Base-by-base conservation (phyloP, 2,113 vertebrate genomes). In the Chunga burmeisteri region DNA sequence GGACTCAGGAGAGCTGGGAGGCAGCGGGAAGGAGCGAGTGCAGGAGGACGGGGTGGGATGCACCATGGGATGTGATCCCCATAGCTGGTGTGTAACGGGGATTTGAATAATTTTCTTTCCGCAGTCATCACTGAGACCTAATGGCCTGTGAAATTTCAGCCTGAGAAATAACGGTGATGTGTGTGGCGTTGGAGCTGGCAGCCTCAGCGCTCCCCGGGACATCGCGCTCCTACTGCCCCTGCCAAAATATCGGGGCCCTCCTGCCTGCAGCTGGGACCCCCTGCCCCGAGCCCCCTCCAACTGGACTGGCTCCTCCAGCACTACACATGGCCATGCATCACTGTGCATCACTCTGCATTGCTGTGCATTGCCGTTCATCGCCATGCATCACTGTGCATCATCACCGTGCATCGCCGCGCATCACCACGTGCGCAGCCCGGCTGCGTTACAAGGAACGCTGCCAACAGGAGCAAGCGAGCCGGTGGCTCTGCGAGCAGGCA, bases 381-480 rank as follows among this genome's bases (percentile, higher is more conserved):
- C 67, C 1, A 2, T 7, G 5, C 19, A n/a, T 29, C 14, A 2
- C 56, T 2, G 2, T 10, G 4, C 36, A 13, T 30, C 42, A 50
- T 25, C 40, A 13, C 77, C 2, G 13, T n/a, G 25, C 25, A 11
- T 73, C 11, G 2, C 9, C 3, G 49, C 3, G 17, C 59, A 47
- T 2, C 1, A 1, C 79, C 13, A 2, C 7, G 6, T 1, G 27
- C 7, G 13, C 42, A 77, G 55, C 40, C 42, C 13, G 1, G 50
- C 65, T 20, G 49, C 13, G 1, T 0, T 0, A 2, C 21, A 21
- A 8, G 25, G 9, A 34, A 2, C 2, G 6, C 62, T 6, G 1
- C 13, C 0, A 1, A 14, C 30, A 36, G 50, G 15, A 82, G 46
- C 0, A 0, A 25, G 62, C 1, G 30, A 26, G 55, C 40, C 2